These are phyloP conservation scores for Colius striatus DNA, from an alignment of 2,113 vertebrate species.

Conservation along the genomic window DNA sequence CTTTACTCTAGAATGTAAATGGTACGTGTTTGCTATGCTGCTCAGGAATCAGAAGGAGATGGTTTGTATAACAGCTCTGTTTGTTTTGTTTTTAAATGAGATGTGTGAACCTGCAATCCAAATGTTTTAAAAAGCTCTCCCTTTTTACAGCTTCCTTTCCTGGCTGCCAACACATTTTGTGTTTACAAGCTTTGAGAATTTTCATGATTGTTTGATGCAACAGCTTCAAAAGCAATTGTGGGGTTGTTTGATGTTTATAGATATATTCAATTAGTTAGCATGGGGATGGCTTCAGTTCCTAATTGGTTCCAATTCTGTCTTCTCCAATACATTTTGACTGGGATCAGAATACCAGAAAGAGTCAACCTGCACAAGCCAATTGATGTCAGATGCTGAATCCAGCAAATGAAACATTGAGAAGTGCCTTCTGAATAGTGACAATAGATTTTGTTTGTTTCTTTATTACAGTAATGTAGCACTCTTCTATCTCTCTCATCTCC, in stretches of 20 bases:
- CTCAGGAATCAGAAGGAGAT: not conserved
- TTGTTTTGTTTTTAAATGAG: not conserved
- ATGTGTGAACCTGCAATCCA: not conserved
- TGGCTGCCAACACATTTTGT: not conserved
- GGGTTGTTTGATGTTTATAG: not conserved
- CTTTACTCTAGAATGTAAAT: not conserved
- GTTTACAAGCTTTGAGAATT: not conserved
- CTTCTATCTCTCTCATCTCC: not conserved
- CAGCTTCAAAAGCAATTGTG: not conserved
- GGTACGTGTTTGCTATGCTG: not conserved
- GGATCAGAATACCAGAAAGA: slow-evolving; percentile 13
- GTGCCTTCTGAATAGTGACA: not conserved
- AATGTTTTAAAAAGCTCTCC: not conserved
- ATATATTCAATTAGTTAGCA: not conserved
- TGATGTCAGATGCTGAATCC: not conserved
- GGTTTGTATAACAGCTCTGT: not conserved
- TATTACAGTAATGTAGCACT: not conserved
- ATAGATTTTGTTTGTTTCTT: not conserved
- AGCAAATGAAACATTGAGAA: not conserved
- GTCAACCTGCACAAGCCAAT: not conserved
- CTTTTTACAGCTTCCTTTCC: not conserved
- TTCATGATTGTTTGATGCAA: not conserved
- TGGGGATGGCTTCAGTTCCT: not conserved
- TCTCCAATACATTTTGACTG: not conserved
- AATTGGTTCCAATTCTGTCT: slow-evolving; percentile 11